phyloP scores from a whole-genome alignment of 2,888 invertebrate genomes.

The Volucella inflata region DNA sequence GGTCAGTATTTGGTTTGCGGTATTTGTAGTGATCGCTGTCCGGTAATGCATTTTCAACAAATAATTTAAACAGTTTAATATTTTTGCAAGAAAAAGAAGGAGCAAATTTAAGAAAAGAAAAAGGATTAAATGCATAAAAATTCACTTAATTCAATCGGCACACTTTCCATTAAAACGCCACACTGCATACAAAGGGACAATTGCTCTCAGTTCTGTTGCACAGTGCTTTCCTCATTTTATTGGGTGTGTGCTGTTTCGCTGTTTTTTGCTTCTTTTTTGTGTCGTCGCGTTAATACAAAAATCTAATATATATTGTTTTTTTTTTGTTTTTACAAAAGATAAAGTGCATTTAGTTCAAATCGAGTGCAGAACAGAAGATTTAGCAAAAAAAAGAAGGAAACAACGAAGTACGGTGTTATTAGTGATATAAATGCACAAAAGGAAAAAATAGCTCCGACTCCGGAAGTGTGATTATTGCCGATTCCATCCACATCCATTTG shows the following conservation, averaged over 20 bases:
- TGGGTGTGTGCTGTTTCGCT: conserved; percentile 68
- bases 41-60: conserved; percentile 38
- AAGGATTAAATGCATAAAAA: conserved; percentile 5
- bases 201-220: conserved; percentile 44
- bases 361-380: not conserved
- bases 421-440: conserved; percentile 68
- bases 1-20: conserved; percentile 56
- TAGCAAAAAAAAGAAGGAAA: not conserved
- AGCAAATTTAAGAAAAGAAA: not conserved
- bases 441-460: conserved; percentile 67
- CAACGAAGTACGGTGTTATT: conserved; percentile 48
- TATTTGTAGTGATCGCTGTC: conserved; percentile 48
- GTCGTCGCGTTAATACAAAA: conserved; percentile 35
- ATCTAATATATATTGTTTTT: conserved; percentile 26
- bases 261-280: conserved; percentile 61
- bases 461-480: conserved; percentile 68
- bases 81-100: not conserved
- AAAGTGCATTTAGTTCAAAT: conserved; percentile 28
- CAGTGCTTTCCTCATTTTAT: conserved; percentile 63
- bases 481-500: conserved; percentile 22
- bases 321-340: conserved; percentile 52
- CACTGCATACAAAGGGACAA: conserved; percentile 44
- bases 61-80: conserved; percentile 22
- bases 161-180: conserved; percentile 45
- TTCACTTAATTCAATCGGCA: conserved; percentile 6